Conservation (phyloP, 2,113 vertebrate species). For the Pleuronectes platessa region DNA sequence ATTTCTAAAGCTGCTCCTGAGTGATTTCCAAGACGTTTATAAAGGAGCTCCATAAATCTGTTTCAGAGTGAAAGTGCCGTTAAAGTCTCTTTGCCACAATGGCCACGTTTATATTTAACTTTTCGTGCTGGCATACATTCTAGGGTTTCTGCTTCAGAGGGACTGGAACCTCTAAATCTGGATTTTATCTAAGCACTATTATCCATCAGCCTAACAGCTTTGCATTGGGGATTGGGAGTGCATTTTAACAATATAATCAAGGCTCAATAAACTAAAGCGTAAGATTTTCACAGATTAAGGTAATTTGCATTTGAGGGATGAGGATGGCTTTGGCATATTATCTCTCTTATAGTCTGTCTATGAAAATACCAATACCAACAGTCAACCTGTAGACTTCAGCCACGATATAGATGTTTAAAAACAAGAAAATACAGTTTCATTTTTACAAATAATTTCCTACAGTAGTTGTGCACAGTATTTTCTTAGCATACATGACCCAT, state of each 20-base stretch:
- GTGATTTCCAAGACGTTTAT: slow-evolving; percentile 64
- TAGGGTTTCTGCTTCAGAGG: background rate
- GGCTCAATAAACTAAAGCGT: background rate
- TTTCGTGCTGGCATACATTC: slow-evolving; percentile 8
- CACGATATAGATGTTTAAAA: too few species aligned
- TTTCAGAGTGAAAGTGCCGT: slow-evolving; percentile 29
- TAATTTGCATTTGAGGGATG: background rate
- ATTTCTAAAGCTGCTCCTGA: slow-evolving; percentile 60
- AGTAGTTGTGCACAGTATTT: too few species aligned
- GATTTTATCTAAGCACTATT: too few species aligned
- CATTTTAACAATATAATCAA: background rate
- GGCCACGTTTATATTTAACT: slow-evolving; percentile 30
- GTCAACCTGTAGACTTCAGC: too few species aligned
- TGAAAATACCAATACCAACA: background rate
- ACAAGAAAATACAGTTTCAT: background rate
- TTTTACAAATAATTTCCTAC: background rate
- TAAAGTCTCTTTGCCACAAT: slow-evolving; percentile 38
- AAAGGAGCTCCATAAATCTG: slow-evolving; percentile 71
- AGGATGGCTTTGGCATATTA: background rate
- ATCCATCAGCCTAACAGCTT: background rate
- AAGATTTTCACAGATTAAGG: background rate
- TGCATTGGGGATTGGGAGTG: background rate
- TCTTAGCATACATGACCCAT: too few species aligned
- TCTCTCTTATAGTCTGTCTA: background rate
- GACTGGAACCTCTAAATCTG: background rate